Conservation (phyloP, 2,888 invertebrate genomes). For the Meiosimyza platycephala region DNA sequence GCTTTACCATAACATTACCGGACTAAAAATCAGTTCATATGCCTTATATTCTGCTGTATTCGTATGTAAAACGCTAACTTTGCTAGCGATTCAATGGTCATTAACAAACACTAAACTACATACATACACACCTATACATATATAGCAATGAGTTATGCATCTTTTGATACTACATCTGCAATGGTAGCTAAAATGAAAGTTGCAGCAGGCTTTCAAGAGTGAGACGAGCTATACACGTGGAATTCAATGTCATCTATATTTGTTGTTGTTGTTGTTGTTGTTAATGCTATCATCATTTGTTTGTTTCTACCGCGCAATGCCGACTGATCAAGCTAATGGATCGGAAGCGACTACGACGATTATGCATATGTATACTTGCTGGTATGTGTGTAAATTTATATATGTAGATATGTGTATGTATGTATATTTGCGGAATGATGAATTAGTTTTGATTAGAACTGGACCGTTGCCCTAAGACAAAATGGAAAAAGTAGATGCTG, state of each 20-base stretch:
- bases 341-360: conserved; percentile 50
- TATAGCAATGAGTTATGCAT: conserved; percentile 27
- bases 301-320: background rate
- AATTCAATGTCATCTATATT: conserved; percentile 32
- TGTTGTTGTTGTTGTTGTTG: too few relatives aligned
- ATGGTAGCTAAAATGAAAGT: conserved; percentile 11
- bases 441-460: conserved; percentile 50
- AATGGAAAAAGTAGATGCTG: background rate
- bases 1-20: too few relatives aligned
- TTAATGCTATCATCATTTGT: too few relatives aligned
- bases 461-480: conserved; percentile 15
- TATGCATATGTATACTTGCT: background rate
- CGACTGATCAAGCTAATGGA: conserved; percentile 51
- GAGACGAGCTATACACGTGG: conserved; percentile 6
- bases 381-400: too few relatives aligned
- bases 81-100: background rate
- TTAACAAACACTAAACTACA: background rate
- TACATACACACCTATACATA: background rate
- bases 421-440: conserved; percentile 42
- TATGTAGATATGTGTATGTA: too few relatives aligned
- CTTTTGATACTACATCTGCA: conserved; percentile 15
- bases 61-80: background rate
- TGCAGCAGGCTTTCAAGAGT: background rate
- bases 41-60: too few relatives aligned
- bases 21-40: too few relatives aligned